Evolutionary conservation across 2,888 invertebrate species (phyloP), one percentile per base, ranked within the genome.

Genomic region (Eilema sororculum): DNA sequence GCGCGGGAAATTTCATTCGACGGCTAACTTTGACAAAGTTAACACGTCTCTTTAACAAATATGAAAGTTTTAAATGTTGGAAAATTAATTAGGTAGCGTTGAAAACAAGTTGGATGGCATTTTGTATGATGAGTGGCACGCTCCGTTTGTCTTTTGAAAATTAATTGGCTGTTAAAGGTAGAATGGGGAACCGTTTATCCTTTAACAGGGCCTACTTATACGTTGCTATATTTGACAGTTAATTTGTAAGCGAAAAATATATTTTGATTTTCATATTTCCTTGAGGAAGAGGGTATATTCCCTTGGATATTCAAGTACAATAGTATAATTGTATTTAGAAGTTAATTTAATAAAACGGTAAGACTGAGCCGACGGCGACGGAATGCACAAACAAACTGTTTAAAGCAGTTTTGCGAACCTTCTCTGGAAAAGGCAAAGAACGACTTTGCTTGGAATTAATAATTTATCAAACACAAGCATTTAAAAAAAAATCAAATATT

Each of bases 31-130:
- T 69, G 74, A 68, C 71, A 78, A 75, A 71, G 79, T 82, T 80
- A 82, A 82, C 82, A 82, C 80, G 81, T 78, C 76, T 78, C 75
- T 75, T 77, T 30, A 77, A 75, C 80, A 81, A 81, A 81, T 77
- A 82, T 79, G 74, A 73, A 82, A 82, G 76, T 82, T 81, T 78
- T 81, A 80, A 81, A 79, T 77, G 79, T 73, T 72, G 74, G 77
- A 77, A 79, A 81, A 81, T 82, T 81, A 81, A 82, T 82, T 77
- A 78, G 75, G 74, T 68, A 78, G 72, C 65, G 46, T 62, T 64
- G 62, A 30, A 65, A 24, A 20, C 62, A 67, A 71, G 69, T 74
- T 73, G 67, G 66, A 71, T 71, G 61, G 72, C 72, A 73, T 78
- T 80, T 77, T 71, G 72, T 80, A 28, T 69, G 65, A 67, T 67